These are phyloP conservation scores for Autographa pulchrina DNA, from an alignment of 2,888 invertebrate species.

Conservation along the genomic window DNA sequence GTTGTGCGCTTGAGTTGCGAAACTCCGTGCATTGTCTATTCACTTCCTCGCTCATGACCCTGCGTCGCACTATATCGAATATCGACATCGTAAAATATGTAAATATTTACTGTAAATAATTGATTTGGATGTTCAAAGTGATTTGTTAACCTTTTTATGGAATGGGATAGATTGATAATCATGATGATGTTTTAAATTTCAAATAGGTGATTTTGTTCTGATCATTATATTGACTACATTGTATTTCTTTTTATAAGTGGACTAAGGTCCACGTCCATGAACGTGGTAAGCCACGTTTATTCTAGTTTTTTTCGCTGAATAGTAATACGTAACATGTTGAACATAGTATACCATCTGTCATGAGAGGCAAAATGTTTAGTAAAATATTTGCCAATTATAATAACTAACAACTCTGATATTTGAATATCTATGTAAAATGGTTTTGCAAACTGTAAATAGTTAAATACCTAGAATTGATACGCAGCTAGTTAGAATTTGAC, in stretches of 20 bases:
- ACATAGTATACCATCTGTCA: background rate
- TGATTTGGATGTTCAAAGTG: background rate
- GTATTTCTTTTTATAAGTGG: no score
- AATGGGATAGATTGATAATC: background rate
- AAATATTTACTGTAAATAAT: slow-evolving; percentile 26
- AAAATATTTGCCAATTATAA: slow-evolving; percentile 31
- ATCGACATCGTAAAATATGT: slow-evolving; percentile 28
- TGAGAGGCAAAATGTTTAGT: slow-evolving; percentile 2
- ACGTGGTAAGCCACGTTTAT: no score
- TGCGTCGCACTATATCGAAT: slow-evolving; percentile 52
- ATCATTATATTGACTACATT: no score
- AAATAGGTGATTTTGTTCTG: no score
- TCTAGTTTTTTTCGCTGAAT: no score
- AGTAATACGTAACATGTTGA: no score
- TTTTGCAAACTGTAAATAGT: slow-evolving; percentile 20
- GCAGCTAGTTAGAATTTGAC: slow-evolving; percentile 13
- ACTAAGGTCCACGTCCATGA: no score
- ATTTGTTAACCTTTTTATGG: background rate
- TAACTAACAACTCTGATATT: slow-evolving; percentile 23
- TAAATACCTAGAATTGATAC: slow-evolving; percentile 25
- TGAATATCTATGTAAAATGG: slow-evolving; percentile 21
- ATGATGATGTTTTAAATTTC: background rate
- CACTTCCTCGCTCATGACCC: slow-evolving; percentile 56
- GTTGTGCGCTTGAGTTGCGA: slow-evolving; percentile 70
- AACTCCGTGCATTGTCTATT: slow-evolving; percentile 60